phyloP scores from a whole-genome alignment of 64 coral and sea anemone genomes.

The Dendronephthya gigantea region DNA sequence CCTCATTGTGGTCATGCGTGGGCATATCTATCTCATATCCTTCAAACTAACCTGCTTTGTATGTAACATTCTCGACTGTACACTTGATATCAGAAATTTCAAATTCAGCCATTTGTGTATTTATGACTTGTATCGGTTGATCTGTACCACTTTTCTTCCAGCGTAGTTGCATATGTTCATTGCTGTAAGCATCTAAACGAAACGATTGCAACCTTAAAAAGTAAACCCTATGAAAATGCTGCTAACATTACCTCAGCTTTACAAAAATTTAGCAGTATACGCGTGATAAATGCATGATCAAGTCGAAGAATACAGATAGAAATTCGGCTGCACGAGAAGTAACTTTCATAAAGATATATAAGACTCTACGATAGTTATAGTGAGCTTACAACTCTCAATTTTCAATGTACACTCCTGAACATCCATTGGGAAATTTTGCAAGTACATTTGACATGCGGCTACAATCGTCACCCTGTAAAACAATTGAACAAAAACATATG shows the following conservation, averaged over 20 bases:
- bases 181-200: background rate
- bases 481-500: background rate
- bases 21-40: too few relatives aligned
- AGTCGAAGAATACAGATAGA: too few relatives aligned
- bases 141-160: background rate
- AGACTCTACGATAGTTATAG: too few relatives aligned
- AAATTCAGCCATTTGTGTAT: constrained; percentile 10
- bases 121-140: background rate
- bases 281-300: too few relatives aligned
- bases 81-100: constrained; percentile 1
- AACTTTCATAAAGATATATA: too few relatives aligned
- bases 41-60: constrained; percentile 2
- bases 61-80: background rate
- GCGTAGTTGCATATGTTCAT: background rate
- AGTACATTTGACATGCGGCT: background rate
- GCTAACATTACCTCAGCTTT: too few relatives aligned
- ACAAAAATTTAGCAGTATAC: too few relatives aligned
- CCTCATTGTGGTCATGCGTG: too few relatives aligned
- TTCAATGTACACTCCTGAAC: background rate
- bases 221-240: background rate
- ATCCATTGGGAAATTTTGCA: constrained; percentile 4
- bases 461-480: background rate
- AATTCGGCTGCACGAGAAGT: too few relatives aligned
- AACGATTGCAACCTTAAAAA: background rate
- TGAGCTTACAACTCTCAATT: constrained; percentile 19